Percentiles rank a stretch among this genome's conserved stretches.
Conservation (phyloP, 2,888 invertebrate species). For the Choristoneura rosaceana region DNA sequence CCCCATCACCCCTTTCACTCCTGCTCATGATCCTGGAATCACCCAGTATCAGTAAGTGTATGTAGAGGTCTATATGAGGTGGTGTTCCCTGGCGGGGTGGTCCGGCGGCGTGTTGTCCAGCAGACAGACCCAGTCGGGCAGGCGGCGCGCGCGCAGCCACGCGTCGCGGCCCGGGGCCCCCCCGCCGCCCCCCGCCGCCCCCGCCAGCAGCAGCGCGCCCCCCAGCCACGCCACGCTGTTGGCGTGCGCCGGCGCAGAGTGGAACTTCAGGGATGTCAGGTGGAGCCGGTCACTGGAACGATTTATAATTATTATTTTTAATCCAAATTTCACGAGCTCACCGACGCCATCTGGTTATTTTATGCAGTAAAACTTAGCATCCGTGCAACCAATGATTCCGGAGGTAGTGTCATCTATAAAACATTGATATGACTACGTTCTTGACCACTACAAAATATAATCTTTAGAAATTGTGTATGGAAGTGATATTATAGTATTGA, state of each 20-base stretch:
- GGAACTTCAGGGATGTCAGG: slow-evolving; percentile 88
- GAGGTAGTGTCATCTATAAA: no score
- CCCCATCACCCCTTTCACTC: no score
- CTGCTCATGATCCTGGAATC: no score
- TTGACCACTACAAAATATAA: no score
- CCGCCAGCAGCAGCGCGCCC: slow-evolving; percentile 81
- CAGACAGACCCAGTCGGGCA: slow-evolving; percentile 94
- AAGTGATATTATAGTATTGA: no score
- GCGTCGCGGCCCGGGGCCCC: slow-evolving; percentile 77
- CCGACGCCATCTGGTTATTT: no score
- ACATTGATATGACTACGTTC: no score
- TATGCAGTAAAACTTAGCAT: no score
- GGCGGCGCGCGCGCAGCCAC: slow-evolving; percentile 77
- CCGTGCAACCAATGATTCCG: no score
- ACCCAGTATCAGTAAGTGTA: no score
- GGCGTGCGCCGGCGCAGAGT: slow-evolving; percentile 89
- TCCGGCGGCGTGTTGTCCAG: slow-evolving; percentile 82
- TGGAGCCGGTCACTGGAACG: slow-evolving; percentile 54
- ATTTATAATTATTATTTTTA: not conserved
- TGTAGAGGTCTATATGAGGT: slow-evolving; percentile 5
- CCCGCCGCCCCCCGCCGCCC: slow-evolving; percentile 77
- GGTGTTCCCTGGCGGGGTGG: slow-evolving; percentile 58
- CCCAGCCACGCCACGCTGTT: slow-evolving; percentile 96
- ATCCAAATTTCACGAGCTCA: no score
- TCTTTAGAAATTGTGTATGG: no score